Evolutionary conservation across 2,797 vertebrate species (phyloP), one percentile per base, ranked within the genome.

Genomic region (Galagoides demidoff): DNA sequence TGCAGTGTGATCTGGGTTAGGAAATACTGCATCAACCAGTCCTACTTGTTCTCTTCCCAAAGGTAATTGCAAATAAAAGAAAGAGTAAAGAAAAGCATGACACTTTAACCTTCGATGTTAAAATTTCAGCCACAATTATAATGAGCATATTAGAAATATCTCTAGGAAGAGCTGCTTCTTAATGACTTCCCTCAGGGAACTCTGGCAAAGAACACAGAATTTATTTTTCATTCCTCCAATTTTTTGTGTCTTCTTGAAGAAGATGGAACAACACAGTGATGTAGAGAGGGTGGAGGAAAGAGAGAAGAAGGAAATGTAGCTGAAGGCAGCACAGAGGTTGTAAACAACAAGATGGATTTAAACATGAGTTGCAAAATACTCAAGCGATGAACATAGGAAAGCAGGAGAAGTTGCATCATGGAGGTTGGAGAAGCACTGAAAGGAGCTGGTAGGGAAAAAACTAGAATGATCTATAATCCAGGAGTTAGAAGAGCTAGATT

Each of bases 61-160:
- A 0, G 43, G 39, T 95, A 96, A 96, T 61, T 94, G 70, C 91
- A 86, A 96, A 94, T 91, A 90, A 95, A 95, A 96, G 89, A 88
- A 95, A 94, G 34, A 34, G 19, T 66, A 95, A 92, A 78, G 78
- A 85, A 95, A 95, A 86, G 70, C 45, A 34, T 79, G 79, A 63
- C 85, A 66, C 55, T 95, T 94, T 94, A 92, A 95, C 64, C 91
- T 94, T 91, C 77, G 79, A 86, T 94, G 95, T 73, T 95, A 78
- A 96, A 95, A 95, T 95, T 89, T 86, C 86, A 94, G 66, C 89
- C 91, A 96, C 66, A 89, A 45, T 87, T 96, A 91, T 19, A 91
- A 49, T 34, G 79, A 55, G 55, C 2, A n/a, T 11, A 34, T 92
- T 89, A 92, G 91, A 96, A 90, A 93, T 25, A 86, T 81, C 39